phyloP scores from a whole-genome alignment of 2,797 vertebrate species.

The Rhynchotus rufescens region DNA sequence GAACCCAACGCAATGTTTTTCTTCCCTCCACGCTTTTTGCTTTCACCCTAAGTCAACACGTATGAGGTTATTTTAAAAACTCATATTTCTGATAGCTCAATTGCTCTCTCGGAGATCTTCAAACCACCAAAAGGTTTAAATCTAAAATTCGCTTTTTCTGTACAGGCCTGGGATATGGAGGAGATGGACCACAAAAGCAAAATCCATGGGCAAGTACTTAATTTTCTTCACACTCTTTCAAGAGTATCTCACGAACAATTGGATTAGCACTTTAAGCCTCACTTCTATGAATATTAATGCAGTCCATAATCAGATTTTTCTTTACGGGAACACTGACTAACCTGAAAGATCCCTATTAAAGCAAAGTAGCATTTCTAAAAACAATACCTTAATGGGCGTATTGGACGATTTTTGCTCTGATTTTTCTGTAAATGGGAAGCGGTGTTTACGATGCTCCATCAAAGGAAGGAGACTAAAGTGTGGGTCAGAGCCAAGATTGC shows the following conservation, averaged over 20 bases:
- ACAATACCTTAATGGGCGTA: neutral
- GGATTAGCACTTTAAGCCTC: constrained; percentile 18
- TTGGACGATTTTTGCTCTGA: neutral
- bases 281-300: neutral
- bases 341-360: neutral
- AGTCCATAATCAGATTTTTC: neutral
- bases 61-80: neutral
- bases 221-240: constrained; percentile 2
- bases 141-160: neutral
- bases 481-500: neutral
- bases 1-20: neutral
- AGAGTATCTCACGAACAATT: neutral
- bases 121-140: neutral
- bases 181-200: neutral
- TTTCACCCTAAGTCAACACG: neutral
- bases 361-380: constrained; percentile 21
- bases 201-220: neutral
- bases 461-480: neutral
- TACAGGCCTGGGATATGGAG: neutral
- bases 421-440: neutral
- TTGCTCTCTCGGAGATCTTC: neutral
- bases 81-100: neutral
- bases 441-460: neutral
- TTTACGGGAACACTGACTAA: neutral
- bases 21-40: neutral